phyloP scores from a whole-genome alignment of 1,140 invertebrate species.

The Drosophila rufa region DNA sequence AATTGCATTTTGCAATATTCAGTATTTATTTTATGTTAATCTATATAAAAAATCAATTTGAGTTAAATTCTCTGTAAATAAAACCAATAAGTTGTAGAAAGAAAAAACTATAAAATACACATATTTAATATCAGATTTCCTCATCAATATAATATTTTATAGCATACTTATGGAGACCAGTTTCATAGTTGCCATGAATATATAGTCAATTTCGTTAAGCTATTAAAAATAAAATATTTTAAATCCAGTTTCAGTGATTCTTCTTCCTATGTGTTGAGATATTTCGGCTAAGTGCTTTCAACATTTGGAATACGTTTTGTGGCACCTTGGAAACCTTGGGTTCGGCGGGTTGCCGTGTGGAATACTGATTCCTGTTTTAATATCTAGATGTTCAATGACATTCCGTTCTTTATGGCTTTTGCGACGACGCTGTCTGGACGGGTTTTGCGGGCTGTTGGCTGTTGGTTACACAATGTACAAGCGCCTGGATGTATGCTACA shows the following conservation, averaged over 20 bases:
- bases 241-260: slow-evolving; percentile 5
- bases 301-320: slow-evolving; percentile 25
- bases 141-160: neutral
- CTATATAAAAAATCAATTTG: too few species aligned
- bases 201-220: neutral
- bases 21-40: too few species aligned
- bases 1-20: too few species aligned
- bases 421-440: slow-evolving; percentile 55
- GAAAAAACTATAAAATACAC: too few species aligned
- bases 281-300: slow-evolving; percentile 14
- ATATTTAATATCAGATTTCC: too few species aligned
- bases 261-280: slow-evolving; percentile 1
- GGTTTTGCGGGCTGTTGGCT: slow-evolving; percentile 16
- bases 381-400: slow-evolving; percentile 79
- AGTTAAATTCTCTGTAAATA: too few species aligned
- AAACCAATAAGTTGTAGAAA: too few species aligned
- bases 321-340: slow-evolving; percentile 29
- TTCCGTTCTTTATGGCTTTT: slow-evolving; percentile 55
- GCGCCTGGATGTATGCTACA: slow-evolving; percentile 56
- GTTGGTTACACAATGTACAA: slow-evolving; percentile 43
- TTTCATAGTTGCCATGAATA: neutral
- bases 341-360: slow-evolving; percentile 21
- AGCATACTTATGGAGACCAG: neutral
- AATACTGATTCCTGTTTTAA: slow-evolving; percentile 63
- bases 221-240: slow-evolving; percentile 2